Conservation (phyloP, 1,140 invertebrate species). For the Tetragonula clypearis region DNA sequence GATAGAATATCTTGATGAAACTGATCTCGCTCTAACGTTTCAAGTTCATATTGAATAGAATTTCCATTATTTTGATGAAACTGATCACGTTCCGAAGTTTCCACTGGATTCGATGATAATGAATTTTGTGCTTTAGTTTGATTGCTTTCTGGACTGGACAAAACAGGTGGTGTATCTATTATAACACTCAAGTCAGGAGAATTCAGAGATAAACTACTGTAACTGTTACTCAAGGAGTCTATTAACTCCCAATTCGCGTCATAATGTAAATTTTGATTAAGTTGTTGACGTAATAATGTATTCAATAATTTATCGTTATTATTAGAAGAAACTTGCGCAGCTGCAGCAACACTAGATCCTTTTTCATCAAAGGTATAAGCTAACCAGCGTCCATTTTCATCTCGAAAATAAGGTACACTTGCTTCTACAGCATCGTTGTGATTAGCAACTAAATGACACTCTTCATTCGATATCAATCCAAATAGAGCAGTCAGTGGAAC, state of each 20-base stretch:
- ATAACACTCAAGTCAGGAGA: slow-evolving; percentile 84
- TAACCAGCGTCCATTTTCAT: slow-evolving; percentile 87
- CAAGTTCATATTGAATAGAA: slow-evolving; percentile 61
- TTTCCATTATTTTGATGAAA: slow-evolving; percentile 55
- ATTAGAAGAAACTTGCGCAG: slow-evolving; percentile 74
- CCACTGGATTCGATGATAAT: slow-evolving; percentile 66
- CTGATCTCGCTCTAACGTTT: slow-evolving; percentile 62
- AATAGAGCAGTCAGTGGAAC: slow-evolving; percentile 71
- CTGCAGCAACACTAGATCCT: slow-evolving; percentile 82
- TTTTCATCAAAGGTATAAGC: slow-evolving; percentile 94
- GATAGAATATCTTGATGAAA: slow-evolving; percentile 57
- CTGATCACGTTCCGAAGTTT: slow-evolving; percentile 62
- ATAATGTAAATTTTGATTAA: slow-evolving; percentile 70
- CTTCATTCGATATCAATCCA: slow-evolving; percentile 80
- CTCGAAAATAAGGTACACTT: slow-evolving; percentile 92
- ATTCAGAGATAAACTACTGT: slow-evolving; percentile 82
- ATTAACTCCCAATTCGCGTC: slow-evolving; percentile 76
- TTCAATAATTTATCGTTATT: slow-evolving; percentile 79
- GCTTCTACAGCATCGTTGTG: slow-evolving; percentile 94
- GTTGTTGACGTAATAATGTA: slow-evolving; percentile 77
- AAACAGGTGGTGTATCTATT: slow-evolving; percentile 82
- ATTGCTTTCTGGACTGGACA: slow-evolving; percentile 74
- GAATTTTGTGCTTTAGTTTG: slow-evolving; percentile 74
- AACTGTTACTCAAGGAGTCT: slow-evolving; percentile 82
- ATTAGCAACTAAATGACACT: slow-evolving; percentile 89